phyloP scores from a whole-genome alignment of 2,888 invertebrate genomes.

The Phania funesta region DNA sequence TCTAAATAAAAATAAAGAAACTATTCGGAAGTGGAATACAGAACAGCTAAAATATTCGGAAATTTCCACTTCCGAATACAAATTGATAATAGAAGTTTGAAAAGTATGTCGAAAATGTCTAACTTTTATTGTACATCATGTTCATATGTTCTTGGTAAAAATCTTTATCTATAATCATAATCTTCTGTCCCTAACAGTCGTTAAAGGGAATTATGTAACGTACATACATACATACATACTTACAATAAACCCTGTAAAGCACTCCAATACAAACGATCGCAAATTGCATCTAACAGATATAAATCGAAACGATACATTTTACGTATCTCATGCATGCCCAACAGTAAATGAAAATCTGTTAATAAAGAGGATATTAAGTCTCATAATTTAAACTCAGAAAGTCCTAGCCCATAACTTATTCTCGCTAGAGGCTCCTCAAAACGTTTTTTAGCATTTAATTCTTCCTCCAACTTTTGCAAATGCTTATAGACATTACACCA shows the following conservation, averaged over 20 bases:
- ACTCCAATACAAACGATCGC: conserved; percentile 53
- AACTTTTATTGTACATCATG: no score
- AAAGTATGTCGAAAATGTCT: no score
- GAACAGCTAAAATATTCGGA: no score
- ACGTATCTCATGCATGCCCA: conserved; percentile 61
- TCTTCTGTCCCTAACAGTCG: no score
- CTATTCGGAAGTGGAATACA: no score
- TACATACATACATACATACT: background rate
- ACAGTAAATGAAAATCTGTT: conserved; percentile 59
- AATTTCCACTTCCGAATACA: no score
- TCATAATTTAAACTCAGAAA: background rate
- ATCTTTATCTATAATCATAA: no score
- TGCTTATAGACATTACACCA: conserved; percentile 62
- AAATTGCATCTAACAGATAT: conserved; percentile 54
- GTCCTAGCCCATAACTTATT: conserved; percentile 47
- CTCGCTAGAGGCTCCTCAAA: conserved; percentile 65
- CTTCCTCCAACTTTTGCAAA: conserved; percentile 46
- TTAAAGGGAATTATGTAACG: background rate
- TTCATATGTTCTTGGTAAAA: no score
- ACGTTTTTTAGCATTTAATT: background rate
- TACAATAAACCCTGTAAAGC: conserved; percentile 65
- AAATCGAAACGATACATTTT: conserved; percentile 47
- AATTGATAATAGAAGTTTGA: no score
- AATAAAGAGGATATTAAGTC: background rate
- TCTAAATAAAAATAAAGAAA: no score